Base-by-base conservation (phyloP, 2,113 vertebrate genomes). In the Chroicocephalus ridibundus region DNA sequence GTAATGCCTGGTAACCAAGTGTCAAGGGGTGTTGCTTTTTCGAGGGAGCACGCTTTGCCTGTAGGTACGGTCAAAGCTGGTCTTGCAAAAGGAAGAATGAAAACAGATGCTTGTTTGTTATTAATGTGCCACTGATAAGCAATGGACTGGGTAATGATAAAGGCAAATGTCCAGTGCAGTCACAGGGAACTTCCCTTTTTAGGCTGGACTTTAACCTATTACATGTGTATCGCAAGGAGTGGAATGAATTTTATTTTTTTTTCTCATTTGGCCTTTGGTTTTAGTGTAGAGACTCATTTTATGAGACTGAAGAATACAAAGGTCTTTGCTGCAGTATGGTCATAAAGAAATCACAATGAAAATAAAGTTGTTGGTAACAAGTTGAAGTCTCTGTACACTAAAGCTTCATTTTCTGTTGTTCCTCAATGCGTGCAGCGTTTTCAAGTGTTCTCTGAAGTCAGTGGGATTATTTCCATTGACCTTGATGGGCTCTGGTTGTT, bases 41-140 rank as follows among this genome's bases (percentile, higher is more conserved):
- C 25, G 60, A 58, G 51, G 25, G 32, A 44, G 70, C 21, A 1
- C 11, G 55, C 88, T 80, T 88, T 88, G 42, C 34, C 84, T 38
- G 31, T 79, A 71, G 88, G 66, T 81, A 15, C 62, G 70, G 82
- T 87, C 89, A 80, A 19, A 93, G 77, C 82, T 86, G 42, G n/a
- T n/a, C 25, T 83, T 79, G 82, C 18, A 40, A 29, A 86, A 88
- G 65, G 29, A 58, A 75, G 51, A 22, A 22, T 27, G 21, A 38
- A 29, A 69, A 24, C 20, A 15, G 25, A n/a, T 87, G 49, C 75
- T 34, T 52, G 20, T 80, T 72, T 47, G 49, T 64, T 34, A 5
- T 15, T 61, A 31, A 6, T 6, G 12, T 62, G 11, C 8, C 11
- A 2, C 20, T 80, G 36, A 31, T 49, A 54, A 86, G 72, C 24